Evolutionary conservation across 2,888 invertebrate genomes (phyloP).

Genomic region (Papilio elwesi): DNA sequence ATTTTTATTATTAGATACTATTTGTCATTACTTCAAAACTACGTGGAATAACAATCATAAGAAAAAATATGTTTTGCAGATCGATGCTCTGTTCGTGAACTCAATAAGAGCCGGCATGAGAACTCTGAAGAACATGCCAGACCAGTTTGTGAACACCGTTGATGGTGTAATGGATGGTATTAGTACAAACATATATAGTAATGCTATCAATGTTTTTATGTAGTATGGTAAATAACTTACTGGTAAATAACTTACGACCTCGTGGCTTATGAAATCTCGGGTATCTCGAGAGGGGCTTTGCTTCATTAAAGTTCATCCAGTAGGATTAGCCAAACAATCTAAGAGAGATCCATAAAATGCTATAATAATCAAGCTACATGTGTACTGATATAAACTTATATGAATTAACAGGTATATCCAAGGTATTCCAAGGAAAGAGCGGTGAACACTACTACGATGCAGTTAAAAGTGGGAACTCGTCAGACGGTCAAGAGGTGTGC

Average conservation of each 20-base stretch:
- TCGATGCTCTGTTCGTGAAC: conserved; percentile 88
- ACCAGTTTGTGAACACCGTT: conserved; percentile 93
- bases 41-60: no score
- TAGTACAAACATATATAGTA: background rate
- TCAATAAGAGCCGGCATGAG: conserved; percentile 93
- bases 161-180: conserved; percentile 92
- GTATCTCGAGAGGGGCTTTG: no score
- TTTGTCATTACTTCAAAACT: no score
- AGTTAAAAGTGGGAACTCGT: conserved; percentile 64
- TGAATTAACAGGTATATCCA: conserved; percentile 84
- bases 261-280: no score
- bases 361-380: no score
- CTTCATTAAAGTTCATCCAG: no score
- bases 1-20: no score
- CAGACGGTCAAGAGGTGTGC: conserved; percentile 76
- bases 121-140: conserved; percentile 94
- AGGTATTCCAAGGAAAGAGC: conserved; percentile 87
- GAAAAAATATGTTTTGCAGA: conserved; percentile 61
- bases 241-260: no score
- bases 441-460: conserved; percentile 66
- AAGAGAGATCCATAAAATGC: no score
- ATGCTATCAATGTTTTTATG: no score
- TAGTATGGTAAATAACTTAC: no score
- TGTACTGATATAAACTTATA: background rate
- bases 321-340: no score